A percentile compares a stretch with the other conserved stretches of the same genome.
Conservation (phyloP, 2,797 vertebrate species). For the Lates japonicus region DNA sequence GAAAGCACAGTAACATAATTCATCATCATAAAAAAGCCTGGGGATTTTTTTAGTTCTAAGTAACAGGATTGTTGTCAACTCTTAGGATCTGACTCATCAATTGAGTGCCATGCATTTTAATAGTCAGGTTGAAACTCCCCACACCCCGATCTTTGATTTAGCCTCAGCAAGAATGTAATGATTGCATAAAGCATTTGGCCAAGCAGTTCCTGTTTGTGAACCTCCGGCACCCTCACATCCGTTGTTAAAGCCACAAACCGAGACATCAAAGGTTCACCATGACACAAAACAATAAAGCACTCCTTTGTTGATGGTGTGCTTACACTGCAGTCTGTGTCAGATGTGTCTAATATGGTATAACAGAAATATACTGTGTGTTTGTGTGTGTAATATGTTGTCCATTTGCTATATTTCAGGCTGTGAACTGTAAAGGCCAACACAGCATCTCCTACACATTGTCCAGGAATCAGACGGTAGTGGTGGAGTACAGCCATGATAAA, state of each 20-base stretch:
- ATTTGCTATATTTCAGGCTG: conserved; percentile 87
- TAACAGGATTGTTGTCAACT: conserved; percentile 15
- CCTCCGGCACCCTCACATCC: conserved; percentile 11
- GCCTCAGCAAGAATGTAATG: neutral
- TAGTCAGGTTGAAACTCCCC: conserved; percentile 7
- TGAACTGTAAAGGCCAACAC: conserved; percentile 97
- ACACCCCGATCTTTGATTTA: conserved; percentile 24
- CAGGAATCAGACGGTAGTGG: conserved; percentile 97
- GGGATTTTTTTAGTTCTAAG: neutral
- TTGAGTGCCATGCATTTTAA: conserved; percentile 18
- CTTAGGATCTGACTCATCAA: conserved; percentile 14
- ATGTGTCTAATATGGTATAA: neutral
- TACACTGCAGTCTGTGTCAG: neutral
- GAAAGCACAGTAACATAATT: neutral
- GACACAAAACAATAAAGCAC: neutral
- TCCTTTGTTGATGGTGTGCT: neutral
- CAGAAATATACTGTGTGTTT: neutral
- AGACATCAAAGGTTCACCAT: conserved; percentile 31
- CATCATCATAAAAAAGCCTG: neutral
- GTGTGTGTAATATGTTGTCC: neutral
- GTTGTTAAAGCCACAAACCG: conserved; percentile 37
- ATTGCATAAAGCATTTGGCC: conserved; percentile 16
- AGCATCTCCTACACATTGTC: conserved; percentile 98
- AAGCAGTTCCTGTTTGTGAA: conserved; percentile 39
- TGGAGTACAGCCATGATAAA: conserved; percentile 97